Evolutionary conservation across 1,140 invertebrate species (phyloP).

Genomic region (Anoplophora glabripennis): DNA sequence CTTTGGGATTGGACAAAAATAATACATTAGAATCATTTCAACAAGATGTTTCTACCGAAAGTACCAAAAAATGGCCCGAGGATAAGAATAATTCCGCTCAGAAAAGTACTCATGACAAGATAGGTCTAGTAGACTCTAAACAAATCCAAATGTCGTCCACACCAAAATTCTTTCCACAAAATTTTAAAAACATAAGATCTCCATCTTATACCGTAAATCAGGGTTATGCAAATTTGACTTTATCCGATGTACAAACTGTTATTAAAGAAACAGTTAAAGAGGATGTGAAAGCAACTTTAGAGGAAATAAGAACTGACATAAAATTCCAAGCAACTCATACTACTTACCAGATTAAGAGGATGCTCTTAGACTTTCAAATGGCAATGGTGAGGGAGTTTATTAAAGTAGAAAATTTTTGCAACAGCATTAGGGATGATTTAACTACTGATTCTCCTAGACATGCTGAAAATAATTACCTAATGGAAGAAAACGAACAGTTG

Average conservation of each 20-base stretch:
- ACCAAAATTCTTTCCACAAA: background rate
- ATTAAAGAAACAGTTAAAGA: constrained; percentile 13
- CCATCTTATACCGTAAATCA: background rate
- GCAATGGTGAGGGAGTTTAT: constrained; percentile 30
- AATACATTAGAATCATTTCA: constrained; percentile 20
- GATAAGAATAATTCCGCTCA: background rate
- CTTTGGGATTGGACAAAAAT: constrained; percentile 27
- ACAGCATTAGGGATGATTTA: constrained; percentile 22
- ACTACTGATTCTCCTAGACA: constrained; percentile 1
- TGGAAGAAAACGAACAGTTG: constrained; percentile 27
- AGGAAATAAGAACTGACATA: constrained; percentile 21
- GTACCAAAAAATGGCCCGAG: background rate
- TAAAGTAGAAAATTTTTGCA: constrained; percentile 27
- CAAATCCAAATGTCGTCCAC: constrained; percentile 3
- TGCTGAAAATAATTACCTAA: constrained; percentile 15
- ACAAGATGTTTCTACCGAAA: constrained; percentile 4
- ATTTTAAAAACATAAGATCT: background rate
- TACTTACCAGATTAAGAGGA: constrained; percentile 20
- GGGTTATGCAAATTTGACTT: background rate
- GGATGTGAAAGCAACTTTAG: constrained; percentile 21
- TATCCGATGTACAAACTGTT: background rate
- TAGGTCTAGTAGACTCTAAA: constrained; percentile 2
- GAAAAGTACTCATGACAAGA: background rate
- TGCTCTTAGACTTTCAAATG: constrained; percentile 31
- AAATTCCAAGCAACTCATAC: constrained; percentile 17